Evolutionary conservation across 2,888 invertebrate genomes (phyloP), one percentile per base, ranked within the genome.

Genomic region (Mesorhabditis belari): DNA sequence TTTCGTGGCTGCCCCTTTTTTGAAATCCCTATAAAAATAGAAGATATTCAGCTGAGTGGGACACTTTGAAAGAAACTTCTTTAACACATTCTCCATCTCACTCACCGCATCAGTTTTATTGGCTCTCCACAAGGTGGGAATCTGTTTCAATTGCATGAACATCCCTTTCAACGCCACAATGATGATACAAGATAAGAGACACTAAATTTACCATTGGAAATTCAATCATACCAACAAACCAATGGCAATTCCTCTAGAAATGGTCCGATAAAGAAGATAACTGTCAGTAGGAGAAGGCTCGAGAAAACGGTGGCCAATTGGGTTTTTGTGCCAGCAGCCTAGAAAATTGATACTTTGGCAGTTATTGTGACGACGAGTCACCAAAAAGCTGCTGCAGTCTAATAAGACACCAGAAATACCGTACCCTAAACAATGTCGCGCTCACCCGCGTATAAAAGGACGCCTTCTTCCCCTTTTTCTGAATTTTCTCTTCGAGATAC

Each of bases 251-350:
- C 85, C 81, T 90, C 88, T 81, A 93, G 91, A 81, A 90, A 88
- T 28, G 91, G 91, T 0, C 90, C 92, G 67, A 92, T 86, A 87
- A 89, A 90, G 61, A 92, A 84, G 62, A 94, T 83, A 55, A 93
- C 89, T 71, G 88, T 83, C 3, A 91, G 83, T 19, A 93, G 83
- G 28, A 92, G 84, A 1, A 81, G 59, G 63, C 89, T 89, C 6
- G 91, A 90, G 52, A 92, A 86, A 23, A 91, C 79, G 0, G 90
- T 88, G 0, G 91, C 67, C 57, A 85, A 82, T 81, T 91, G 90
- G 0, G 91, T 90, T 77, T 87, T 88, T 49, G 90, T 89, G n/a
- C 92, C 92, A 0, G 90, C 90, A 70, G 87, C 86, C 74, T 35
- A n/a, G n/a, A 35, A 52, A 26, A 6, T 59, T 19, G n/a, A 25